These are phyloP conservation scores for Poeciliopsis retropinna DNA, from an alignment of 2,113 vertebrate species.

Conservation along the genomic window DNA sequence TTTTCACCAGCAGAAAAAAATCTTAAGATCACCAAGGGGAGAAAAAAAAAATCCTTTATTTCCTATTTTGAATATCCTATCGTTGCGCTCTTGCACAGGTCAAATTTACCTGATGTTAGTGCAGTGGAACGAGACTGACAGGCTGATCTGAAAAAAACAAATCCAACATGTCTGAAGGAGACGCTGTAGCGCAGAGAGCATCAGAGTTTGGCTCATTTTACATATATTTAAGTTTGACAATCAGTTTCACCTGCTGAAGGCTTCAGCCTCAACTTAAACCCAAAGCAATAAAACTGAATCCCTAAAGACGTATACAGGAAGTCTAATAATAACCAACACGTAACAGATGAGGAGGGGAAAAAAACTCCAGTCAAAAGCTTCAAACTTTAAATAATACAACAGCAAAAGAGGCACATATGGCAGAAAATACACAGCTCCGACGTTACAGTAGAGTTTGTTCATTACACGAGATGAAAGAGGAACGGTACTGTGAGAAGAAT, in stretches of 20 bases:
- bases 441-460: constrained; percentile 46
- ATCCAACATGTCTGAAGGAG: constrained; percentile 13
- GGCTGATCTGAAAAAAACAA: constrained; percentile 30
- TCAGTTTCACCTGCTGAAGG: constrained; percentile 7
- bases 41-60: constrained; percentile 74
- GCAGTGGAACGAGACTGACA: constrained; percentile 45
- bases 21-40: constrained; percentile 62
- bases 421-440: constrained; percentile 67
- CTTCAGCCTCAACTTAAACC: constrained; percentile 21
- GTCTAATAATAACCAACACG: constrained; percentile 12
- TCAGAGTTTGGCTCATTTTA: constrained; percentile 29
- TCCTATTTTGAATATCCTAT: constrained; percentile 65
- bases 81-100: constrained; percentile 58
- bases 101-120: constrained; percentile 66
- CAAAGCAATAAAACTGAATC: constrained; percentile 20
- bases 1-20: background rate
- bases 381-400: constrained; percentile 41
- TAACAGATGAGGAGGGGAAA: constrained; percentile 40
- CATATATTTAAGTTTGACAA: constrained; percentile 30
- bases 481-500: constrained; percentile 6
- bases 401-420: constrained; percentile 82
- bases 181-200: constrained; percentile 3
- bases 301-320: constrained; percentile 30
- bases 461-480: constrained; percentile 5
- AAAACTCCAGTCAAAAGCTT: constrained; percentile 24